Percentiles rank a stretch among this genome's conserved stretches.
Evolutionary conservation across 1,140 invertebrate genomes (phyloP).

Genomic region (Penaeus japonicus): DNA sequence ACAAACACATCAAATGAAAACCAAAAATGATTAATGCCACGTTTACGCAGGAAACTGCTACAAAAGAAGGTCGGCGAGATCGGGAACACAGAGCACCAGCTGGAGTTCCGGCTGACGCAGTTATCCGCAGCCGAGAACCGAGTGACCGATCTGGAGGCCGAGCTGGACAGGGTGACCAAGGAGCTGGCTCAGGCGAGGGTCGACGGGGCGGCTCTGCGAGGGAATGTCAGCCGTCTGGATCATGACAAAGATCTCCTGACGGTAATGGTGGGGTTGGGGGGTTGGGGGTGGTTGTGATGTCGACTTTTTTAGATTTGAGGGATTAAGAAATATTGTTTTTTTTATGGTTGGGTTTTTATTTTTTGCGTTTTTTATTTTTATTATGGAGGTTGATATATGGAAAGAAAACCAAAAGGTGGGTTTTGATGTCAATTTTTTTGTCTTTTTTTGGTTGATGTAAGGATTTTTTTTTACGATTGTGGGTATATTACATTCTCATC

Average conservation of each 20-base stretch:
- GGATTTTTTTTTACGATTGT: too few relatives aligned
- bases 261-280: slow-evolving; percentile 16
- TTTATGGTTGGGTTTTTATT: too few relatives aligned
- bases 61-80: slow-evolving; percentile 47
- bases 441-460: too few relatives aligned
- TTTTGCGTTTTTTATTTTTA: too few relatives aligned
- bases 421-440: too few relatives aligned
- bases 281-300: neutral
- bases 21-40: neutral
- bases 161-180: slow-evolving; percentile 19
- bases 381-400: too few relatives aligned
- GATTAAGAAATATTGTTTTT: neutral
- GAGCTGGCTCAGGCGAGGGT: slow-evolving; percentile 36
- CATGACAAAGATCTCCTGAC: slow-evolving; percentile 48
- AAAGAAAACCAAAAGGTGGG: too few relatives aligned
- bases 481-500: too few relatives aligned
- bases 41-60: slow-evolving; percentile 34
- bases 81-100: slow-evolving; percentile 44
- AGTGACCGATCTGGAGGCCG: slow-evolving; percentile 38
- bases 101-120: slow-evolving; percentile 46
- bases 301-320: neutral
- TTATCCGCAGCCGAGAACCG: slow-evolving; percentile 30
- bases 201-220: slow-evolving; percentile 27
- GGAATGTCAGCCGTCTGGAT: slow-evolving; percentile 17
- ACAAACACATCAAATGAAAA: neutral